Conservation (phyloP, 2,888 invertebrate species). For the Chaetogeoica ovagalla region DNA sequence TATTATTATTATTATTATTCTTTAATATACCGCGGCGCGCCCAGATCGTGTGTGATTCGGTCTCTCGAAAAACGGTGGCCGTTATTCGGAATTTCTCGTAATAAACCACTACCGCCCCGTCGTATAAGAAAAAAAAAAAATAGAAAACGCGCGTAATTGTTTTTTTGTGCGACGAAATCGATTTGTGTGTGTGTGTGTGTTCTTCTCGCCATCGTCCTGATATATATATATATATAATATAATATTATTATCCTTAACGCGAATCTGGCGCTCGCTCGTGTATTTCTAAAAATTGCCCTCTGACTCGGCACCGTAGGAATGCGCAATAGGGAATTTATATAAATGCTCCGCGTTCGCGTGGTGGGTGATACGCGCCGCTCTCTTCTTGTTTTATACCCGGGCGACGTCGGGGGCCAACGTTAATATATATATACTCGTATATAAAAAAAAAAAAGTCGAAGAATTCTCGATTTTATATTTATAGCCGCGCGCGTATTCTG, state of each 20-base stretch:
- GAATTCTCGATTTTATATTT: slow-evolving; percentile 48
- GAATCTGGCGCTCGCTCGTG: background rate
- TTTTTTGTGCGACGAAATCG: no score
- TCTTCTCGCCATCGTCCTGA: no score
- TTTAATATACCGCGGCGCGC: background rate
- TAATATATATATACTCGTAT: no score
- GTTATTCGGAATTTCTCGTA: no score
- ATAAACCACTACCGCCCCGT: no score
- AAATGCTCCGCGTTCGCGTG: background rate
- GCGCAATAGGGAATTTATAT: slow-evolving; percentile 22
- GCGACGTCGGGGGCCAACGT: slow-evolving; percentile 7
- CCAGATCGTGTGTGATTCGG: no score
- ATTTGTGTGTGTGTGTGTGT: no score
- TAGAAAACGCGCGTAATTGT: no score
- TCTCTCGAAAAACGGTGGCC: no score
- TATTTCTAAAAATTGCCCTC: slow-evolving; percentile 41
- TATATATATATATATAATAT: no score
- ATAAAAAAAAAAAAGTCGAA: background rate
- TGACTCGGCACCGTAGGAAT: slow-evolving; percentile 32
- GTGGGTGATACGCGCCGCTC: background rate
- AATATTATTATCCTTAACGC: background rate
- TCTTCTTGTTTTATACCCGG: background rate
- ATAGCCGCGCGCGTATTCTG: slow-evolving; percentile 9
- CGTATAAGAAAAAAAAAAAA: slow-evolving; percentile 7
- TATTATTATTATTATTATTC: slow-evolving; percentile 24